phyloP scores from a whole-genome alignment of 2,113 vertebrate species.

The Sakesphorus luctuosus region DNA sequence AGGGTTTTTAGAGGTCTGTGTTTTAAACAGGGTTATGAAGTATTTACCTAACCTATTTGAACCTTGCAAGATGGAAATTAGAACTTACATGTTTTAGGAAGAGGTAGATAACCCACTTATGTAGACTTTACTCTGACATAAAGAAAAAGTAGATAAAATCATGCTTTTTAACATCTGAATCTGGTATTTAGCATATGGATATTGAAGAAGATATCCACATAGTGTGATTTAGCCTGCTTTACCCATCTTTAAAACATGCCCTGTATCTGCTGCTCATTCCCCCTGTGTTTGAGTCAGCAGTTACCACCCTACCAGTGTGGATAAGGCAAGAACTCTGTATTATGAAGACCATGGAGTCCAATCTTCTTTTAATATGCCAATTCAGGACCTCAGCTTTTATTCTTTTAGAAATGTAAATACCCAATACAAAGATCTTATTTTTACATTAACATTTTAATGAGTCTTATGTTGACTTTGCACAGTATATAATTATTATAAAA shows the following conservation, averaged over 20 bases:
- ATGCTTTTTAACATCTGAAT: neutral
- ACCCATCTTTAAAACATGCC: neutral
- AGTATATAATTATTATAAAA: conserved; percentile 45
- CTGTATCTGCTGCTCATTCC: neutral
- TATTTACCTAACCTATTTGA: neutral
- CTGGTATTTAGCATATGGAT: neutral
- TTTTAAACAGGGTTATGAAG: neutral
- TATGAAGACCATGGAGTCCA: neutral
- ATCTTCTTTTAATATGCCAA: neutral
- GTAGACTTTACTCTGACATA: neutral
- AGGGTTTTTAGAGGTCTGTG: neutral
- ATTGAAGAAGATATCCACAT: neutral
- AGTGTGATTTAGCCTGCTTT: neutral
- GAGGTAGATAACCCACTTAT: neutral
- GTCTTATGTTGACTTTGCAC: conserved; percentile 44
- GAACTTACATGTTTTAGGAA: neutral
- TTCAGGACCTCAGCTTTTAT: neutral
- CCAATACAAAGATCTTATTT: conserved; percentile 55
- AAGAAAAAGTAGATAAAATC: neutral
- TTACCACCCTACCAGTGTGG: neutral
- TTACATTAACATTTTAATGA: conserved; percentile 69
- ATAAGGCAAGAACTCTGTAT: neutral
- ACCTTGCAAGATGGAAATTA: neutral
- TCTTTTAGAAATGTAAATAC: conserved; percentile 33
- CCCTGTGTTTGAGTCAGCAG: neutral